These are phyloP conservation scores for Temnothorax unifasciatus DNA, from an alignment of 2,888 invertebrate genomes.

Conservation along the genomic window DNA sequence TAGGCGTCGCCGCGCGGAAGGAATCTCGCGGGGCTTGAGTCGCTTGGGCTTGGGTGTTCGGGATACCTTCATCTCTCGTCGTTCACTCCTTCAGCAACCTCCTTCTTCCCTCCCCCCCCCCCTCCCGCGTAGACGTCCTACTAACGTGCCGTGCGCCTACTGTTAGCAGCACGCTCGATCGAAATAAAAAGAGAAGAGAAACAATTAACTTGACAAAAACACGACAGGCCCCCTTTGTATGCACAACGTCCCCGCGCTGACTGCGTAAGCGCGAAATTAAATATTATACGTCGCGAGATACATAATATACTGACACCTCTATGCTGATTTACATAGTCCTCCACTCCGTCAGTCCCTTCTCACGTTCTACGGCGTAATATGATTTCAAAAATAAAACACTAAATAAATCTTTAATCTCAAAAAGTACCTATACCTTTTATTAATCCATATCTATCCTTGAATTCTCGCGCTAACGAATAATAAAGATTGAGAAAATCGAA, in stretches of 20 bases:
- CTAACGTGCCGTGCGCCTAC: constrained; percentile 48
- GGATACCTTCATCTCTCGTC: background rate
- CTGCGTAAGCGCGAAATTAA: constrained; percentile 22
- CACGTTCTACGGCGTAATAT: background rate
- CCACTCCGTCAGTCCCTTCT: background rate
- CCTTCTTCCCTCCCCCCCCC: too few species aligned
- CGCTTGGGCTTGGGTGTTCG: background rate
- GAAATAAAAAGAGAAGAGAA: constrained; percentile 37
- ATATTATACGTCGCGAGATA: constrained; percentile 28
- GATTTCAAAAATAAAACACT: background rate
- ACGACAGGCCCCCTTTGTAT: constrained; percentile 35
- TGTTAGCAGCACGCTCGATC: constrained; percentile 44
- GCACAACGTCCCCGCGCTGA: constrained; percentile 11
- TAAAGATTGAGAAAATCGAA: background rate
- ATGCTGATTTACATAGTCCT: background rate
- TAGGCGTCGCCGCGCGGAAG: constrained; percentile 80
- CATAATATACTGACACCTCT: background rate
- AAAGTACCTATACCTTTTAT: background rate
- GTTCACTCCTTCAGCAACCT: background rate
- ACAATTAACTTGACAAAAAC: constrained; percentile 58
- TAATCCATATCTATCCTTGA: background rate
- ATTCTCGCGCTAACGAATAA: background rate
- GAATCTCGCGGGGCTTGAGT: constrained; percentile 59
- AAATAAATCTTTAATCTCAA: background rate
- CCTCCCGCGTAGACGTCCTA: background rate